phyloP scores from a whole-genome alignment of 2,113 vertebrate genomes.

The Gracilinanus agilis region DNA sequence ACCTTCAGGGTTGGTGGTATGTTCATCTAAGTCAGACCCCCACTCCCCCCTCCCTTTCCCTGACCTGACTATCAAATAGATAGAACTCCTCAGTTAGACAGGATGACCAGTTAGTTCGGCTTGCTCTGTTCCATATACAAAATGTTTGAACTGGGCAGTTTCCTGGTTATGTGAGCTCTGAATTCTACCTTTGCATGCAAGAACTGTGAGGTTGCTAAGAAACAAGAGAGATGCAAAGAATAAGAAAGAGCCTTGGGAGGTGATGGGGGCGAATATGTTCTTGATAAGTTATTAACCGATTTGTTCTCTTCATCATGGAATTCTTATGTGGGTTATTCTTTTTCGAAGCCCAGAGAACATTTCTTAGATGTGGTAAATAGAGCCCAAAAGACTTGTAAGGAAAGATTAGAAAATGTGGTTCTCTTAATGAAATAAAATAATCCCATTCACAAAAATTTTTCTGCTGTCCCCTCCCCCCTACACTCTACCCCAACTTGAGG shows the following conservation, averaged over 20 bases:
- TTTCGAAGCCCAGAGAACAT: not conserved
- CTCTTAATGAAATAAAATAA: not conserved
- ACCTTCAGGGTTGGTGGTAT: slow-evolving; percentile 85
- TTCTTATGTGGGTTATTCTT: slow-evolving; percentile 32
- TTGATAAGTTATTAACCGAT: slow-evolving; percentile 45
- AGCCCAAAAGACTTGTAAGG: not conserved
- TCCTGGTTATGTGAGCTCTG: not conserved
- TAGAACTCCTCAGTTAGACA: slow-evolving; percentile 63
- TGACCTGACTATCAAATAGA: slow-evolving; percentile 35
- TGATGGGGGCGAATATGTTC: not conserved
- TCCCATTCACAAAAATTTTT: not conserved
- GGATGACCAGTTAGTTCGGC: slow-evolving; percentile 52
- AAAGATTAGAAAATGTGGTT: not conserved
- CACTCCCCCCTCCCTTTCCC: too few species aligned
- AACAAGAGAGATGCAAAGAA: slow-evolving; percentile 60
- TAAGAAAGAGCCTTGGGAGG: slow-evolving; percentile 17
- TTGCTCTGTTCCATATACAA: slow-evolving; percentile 12
- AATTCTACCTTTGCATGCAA: not conserved
- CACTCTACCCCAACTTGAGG: not conserved
- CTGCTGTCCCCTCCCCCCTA: not conserved
- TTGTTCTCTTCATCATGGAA: not conserved
- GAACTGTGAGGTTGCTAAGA: slow-evolving; percentile 64
- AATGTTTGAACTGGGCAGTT: slow-evolving; percentile 20
- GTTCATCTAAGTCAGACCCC: slow-evolving; percentile 81
- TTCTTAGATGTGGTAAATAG: not conserved